phyloP scores from a whole-genome alignment of 1,140 invertebrate species.

The Drosophila arizonae region DNA sequence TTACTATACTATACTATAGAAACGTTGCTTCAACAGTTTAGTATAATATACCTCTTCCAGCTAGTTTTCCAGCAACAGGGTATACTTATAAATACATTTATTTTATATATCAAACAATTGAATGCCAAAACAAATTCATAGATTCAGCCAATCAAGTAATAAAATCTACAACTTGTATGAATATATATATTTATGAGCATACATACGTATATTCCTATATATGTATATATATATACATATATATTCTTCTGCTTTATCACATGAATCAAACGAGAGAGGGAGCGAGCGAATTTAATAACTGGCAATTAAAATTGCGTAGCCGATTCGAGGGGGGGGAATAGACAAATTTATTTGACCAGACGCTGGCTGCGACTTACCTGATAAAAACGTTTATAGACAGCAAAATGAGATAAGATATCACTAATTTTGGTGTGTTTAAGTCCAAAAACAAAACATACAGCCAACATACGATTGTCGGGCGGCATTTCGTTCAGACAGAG shows the following conservation, averaged over 20 bases:
- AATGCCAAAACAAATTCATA: conserved; percentile 11
- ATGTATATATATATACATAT: no score
- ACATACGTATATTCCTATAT: no score
- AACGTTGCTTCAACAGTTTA: no score
- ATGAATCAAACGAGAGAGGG: conserved; percentile 3
- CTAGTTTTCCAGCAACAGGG: background rate
- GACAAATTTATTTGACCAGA: background rate
- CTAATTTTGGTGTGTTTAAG: background rate
- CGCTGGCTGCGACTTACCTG: background rate
- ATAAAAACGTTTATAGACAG: conserved; percentile 3
- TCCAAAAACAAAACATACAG: no score
- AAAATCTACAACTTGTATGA: conserved; percentile 8
- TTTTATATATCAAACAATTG: conserved; percentile 6
- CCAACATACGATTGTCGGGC: background rate
- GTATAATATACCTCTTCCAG: background rate
- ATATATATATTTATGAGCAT: no score
- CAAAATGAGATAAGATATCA: background rate
- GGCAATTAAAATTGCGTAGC: background rate
- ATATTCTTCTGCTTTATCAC: conserved; percentile 5
- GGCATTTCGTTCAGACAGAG: background rate
- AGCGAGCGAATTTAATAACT: background rate
- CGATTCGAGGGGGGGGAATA: no score
- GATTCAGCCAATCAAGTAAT: conserved; percentile 21
- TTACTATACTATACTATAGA: no score
- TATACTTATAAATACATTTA: background rate